phyloP scores from a whole-genome alignment of 2,888 invertebrate genomes.

The Aphidius colemani region DNA sequence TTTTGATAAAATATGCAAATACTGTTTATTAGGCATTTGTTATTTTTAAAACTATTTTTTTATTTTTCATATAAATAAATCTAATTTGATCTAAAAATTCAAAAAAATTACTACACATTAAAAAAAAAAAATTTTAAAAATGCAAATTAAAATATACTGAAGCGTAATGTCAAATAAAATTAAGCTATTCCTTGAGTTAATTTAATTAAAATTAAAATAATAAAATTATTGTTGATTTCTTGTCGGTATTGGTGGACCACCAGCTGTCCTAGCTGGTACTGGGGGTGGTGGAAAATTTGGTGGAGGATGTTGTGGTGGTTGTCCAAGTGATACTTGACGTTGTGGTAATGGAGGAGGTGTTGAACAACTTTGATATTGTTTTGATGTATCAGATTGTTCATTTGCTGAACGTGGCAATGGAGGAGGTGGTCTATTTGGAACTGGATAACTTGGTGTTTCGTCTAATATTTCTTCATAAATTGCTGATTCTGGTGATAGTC shows the following conservation, averaged over 20 bases:
- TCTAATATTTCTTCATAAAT: conserved; percentile 59
- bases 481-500: conserved; percentile 52
- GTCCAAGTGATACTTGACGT: conserved; percentile 49
- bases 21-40: conserved; percentile 33
- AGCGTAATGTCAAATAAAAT: not conserved
- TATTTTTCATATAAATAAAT: not conserved
- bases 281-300: conserved; percentile 64
- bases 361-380: conserved; percentile 35
- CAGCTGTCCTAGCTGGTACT: conserved; percentile 66
- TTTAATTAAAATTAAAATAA: too few species aligned
- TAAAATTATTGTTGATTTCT: conserved; percentile 53
- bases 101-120: too few species aligned
- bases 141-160: too few species aligned
- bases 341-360: conserved; percentile 55
- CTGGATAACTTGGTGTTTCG: conserved; percentile 49
- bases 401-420: conserved; percentile 50
- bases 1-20: conserved; percentile 33
- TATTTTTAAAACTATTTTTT: not conserved
- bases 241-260: conserved; percentile 72
- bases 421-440: conserved; percentile 55
- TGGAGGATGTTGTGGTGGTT: conserved; percentile 52
- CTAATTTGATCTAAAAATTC: too few species aligned
- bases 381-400: conserved; percentile 39
- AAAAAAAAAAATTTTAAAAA: too few species aligned
- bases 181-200: not conserved